A percentile compares a stretch with the other conserved stretches of the same genome.
phyloP scores from a whole-genome alignment of 2,888 invertebrate species.

The Melieria crassipennis region DNA sequence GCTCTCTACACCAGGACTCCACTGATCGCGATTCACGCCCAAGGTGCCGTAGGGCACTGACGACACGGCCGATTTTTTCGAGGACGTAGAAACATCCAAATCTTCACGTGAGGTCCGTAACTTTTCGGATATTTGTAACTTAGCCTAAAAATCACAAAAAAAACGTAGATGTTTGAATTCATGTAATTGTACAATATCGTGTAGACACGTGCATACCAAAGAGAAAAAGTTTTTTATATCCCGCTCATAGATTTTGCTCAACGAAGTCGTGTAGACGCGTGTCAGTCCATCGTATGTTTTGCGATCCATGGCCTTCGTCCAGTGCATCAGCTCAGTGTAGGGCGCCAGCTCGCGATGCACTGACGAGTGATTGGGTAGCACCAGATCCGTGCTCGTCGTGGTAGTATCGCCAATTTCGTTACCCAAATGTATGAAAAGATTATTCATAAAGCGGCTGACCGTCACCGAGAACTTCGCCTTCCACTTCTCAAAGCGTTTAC shows the following conservation, averaged over 20 bases:
- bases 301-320: constrained; percentile 88
- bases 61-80: constrained; percentile 62
- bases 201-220: constrained; percentile 47
- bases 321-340: constrained; percentile 91
- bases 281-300: constrained; percentile 83
- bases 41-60: constrained; percentile 66
- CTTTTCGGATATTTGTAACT: constrained; percentile 60
- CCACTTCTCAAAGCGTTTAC: constrained; percentile 79
- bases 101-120: constrained; percentile 65
- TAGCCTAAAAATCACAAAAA: constrained; percentile 51
- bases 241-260: constrained; percentile 89
- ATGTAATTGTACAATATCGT: neutral
- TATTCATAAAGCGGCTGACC: constrained; percentile 90
- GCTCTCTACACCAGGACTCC: constrained; percentile 73
- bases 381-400: constrained; percentile 67
- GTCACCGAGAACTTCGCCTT: constrained; percentile 83
- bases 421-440: constrained; percentile 92
- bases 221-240: constrained; percentile 71
- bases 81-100: constrained; percentile 62
- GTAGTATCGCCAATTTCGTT: constrained; percentile 75
- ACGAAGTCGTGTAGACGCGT: constrained; percentile 83
- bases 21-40: constrained; percentile 73
- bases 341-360: constrained; percentile 88
- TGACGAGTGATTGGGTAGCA: constrained; percentile 78
- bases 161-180: neutral